Conservation (phyloP, 1,140 invertebrate genomes). For the Periplaneta americana region DNA sequence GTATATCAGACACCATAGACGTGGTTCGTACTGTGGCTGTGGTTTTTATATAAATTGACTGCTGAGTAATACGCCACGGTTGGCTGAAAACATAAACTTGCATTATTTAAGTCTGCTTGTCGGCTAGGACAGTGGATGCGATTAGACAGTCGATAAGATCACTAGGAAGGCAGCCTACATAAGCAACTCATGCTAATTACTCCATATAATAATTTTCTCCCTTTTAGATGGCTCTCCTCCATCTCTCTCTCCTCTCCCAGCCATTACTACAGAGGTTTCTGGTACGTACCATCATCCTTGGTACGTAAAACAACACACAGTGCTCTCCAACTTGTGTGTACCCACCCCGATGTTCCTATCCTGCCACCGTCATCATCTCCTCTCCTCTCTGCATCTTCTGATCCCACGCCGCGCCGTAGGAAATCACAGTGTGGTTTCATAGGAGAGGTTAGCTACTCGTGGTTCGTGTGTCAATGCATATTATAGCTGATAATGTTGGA, state of each 20-base stretch:
- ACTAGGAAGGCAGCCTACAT: neutral
- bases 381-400: too few species aligned
- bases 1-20: too few species aligned
- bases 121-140: too few species aligned
- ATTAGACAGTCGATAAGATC: neutral
- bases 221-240: neutral
- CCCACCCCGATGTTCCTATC: neutral
- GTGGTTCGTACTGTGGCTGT: too few species aligned
- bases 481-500: too few species aligned
- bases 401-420: neutral
- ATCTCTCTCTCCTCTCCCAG: too few species aligned
- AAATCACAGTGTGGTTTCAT: neutral
- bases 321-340: neutral
- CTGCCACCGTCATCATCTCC: neutral
- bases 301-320: neutral
- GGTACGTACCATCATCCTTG: neutral
- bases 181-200: neutral
- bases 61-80: too few species aligned
- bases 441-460: neutral
- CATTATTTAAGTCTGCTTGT: too few species aligned
- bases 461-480: too few species aligned
- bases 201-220: neutral
- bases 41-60: too few species aligned
- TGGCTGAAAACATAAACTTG: too few species aligned
- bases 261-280: neutral